Evolutionary conservation across 2,797 vertebrate species (phyloP), one percentile per base, ranked within the genome.

Genomic region (Bovichtus diacanthus): DNA sequence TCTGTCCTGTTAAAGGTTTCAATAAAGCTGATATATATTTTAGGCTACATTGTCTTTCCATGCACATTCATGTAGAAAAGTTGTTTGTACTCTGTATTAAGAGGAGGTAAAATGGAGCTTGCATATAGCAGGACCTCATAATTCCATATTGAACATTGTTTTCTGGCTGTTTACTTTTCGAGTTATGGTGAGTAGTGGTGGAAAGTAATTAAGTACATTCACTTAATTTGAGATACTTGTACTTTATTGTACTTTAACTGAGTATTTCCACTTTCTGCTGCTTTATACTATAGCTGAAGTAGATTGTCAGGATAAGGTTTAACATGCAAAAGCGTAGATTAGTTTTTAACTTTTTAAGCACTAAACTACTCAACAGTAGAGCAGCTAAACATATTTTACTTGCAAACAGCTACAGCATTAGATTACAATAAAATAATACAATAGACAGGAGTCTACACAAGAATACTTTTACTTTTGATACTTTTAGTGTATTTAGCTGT

Each of bases 21-120:
- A 95, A 95, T 95, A 94, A 95, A 95, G 91, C 87, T 92, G 86
- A 88, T 84, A 71, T 90, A 91, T 93, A 93, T 94, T 92, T 92
- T 93, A 92, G 87, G 83, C 86, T 87, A 87, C 56, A 85, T 9
- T 62, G 84, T 88, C 46, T 73, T 64, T 83, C 55, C 61, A 27
- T 56, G 19, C 4, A 62, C 29, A 46, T 27, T 25, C 50, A 55
- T 19, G 58, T 11, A n/a, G 21, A 54, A 13, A 21, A 38, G 2
- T 9, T 8, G 2, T 25, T 44, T 12, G 34, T 34, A 9, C n/a
- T 21, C 46, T 36, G 65, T 38, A 11, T 49, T 34, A 21, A 23
- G 21, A 15, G 3, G 16, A 39, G n/a, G n/a, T 39, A 41, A 47
- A 18, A 27, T 2, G 55, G 15, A 46, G 19, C 9, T 4, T 59